Evolutionary conservation across 2,797 vertebrate genomes (phyloP), one percentile per base, ranked within the genome.

Genomic region (Rhinatrema bivittatum): DNA sequence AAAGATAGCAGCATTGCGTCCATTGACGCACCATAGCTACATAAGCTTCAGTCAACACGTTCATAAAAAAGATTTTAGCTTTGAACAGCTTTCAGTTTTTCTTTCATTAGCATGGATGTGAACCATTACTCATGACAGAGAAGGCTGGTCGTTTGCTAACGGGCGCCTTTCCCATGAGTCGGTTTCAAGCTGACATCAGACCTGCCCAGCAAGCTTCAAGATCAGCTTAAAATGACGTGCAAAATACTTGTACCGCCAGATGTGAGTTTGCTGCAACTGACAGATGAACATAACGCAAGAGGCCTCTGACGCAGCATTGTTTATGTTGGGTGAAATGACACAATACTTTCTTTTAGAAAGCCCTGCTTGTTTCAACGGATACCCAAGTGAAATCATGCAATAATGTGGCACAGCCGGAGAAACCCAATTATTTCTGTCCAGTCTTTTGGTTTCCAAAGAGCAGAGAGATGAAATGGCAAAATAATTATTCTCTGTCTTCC

Each of bases 251-350:
- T 4, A 9, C 5, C 21, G 41, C 29, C 19, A 28, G 2, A 4
- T 16, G 15, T 2, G 7, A 36, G 29, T 25, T 22, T 3, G 27
- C 27, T 16, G 5, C 25, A 14, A 26, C 14, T 27, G 15, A 15
- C 15, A 27, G 9, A 27, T 26, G 9, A 27, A 14, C 9, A 16
- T 26, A 27, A 25, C 36, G 9, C 15, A 1, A 3, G 8, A 26
- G 2, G 5, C 17, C 0, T 16, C 3, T 16, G 7, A 5, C 5
- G 11, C n/a, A 21, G 4, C 16, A 16, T n/a, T n/a, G 18, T 23
- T 6, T 11, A 26, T 27, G n/a, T 29, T 27, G 13, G 3, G 41
- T 14, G 21, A 21, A 13, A 15, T 10, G 30, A 32, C 38, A 43
- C 35, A 35, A 3, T 2, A 15, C 3, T 5, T 7, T 11, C 3